A percentile compares a stretch with the other conserved stretches of the same genome.
phyloP scores from a whole-genome alignment of 2,797 vertebrate genomes.

The Garrulus glandarius region DNA sequence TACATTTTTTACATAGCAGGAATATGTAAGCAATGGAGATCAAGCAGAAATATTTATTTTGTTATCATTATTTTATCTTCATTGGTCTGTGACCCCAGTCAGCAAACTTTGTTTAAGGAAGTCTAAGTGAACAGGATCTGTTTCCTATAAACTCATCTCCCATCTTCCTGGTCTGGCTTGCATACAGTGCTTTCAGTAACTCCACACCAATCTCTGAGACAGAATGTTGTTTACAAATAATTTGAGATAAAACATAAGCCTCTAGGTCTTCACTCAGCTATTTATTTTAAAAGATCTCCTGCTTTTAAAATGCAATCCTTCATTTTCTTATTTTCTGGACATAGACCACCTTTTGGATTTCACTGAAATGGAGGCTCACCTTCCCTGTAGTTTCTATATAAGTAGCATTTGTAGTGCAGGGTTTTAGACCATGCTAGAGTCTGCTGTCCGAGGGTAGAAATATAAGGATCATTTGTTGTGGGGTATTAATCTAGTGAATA shows the following conservation, averaged over 20 bases:
- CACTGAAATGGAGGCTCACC: not conserved
- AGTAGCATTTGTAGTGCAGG: not conserved
- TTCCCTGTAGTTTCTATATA: not conserved
- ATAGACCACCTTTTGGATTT: not conserved
- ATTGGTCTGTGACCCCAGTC: conserved; percentile 19
- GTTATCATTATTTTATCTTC: conserved; percentile 53
- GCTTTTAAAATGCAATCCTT: not conserved
- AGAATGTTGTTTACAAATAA: conserved; percentile 56
- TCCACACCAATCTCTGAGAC: not conserved
- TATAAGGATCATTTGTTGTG: not conserved
- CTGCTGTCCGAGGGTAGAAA: not conserved
- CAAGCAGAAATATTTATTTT: conserved; percentile 56
- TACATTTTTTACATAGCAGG: conserved; percentile 28
- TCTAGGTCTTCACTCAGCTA: not conserved
- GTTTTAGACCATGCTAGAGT: not conserved
- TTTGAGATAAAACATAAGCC: conserved; percentile 41
- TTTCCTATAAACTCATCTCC: conserved; percentile 51
- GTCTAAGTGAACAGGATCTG: conserved; percentile 26
- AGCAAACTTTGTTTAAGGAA: conserved; percentile 54
- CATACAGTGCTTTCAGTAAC: not conserved
- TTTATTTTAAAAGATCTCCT: not conserved
- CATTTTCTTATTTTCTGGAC: not conserved
- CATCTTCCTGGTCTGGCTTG: conserved; percentile 45
- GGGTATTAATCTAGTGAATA: not conserved
- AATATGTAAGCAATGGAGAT: not conserved